These are phyloP conservation scores for Heliconius aoede DNA, from an alignment of 2,888 invertebrate genomes.

Conservation along the genomic window DNA sequence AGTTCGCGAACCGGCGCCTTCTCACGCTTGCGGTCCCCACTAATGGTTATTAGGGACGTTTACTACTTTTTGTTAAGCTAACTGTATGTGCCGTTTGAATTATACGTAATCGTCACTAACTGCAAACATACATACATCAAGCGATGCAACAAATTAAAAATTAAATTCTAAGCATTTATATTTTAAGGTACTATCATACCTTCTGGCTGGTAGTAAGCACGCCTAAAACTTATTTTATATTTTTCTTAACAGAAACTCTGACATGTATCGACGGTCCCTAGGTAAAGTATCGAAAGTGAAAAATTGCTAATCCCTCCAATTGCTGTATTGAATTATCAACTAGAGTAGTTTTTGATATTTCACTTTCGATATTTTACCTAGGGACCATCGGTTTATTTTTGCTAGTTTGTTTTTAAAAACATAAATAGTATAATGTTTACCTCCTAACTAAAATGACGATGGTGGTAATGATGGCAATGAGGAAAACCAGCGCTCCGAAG, in stretches of 20 bases:
- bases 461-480: conserved; percentile 94
- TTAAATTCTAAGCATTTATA: conserved; percentile 54
- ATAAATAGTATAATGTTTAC: conserved; percentile 71
- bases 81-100: conserved; percentile 3
- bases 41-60: conserved; percentile 41
- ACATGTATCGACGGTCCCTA: not conserved
- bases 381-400: not conserved
- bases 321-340: too few species aligned
- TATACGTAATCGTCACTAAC: not conserved
- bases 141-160: not conserved
- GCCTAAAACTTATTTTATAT: conserved; percentile 17
- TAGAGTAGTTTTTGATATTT: too few species aligned
- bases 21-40: conserved; percentile 66
- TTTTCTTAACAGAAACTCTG: not conserved
- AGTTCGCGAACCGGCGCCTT: conserved; percentile 82
- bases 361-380: too few species aligned
- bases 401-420: conserved; percentile 6
- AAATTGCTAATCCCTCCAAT: too few species aligned
- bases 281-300: too few species aligned
- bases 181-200: conserved; percentile 62
- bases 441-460: conserved; percentile 94
- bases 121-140: not conserved
- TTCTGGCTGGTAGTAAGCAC: conserved; percentile 30
- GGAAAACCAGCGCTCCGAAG: conserved; percentile 95
- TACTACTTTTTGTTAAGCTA: conserved; percentile 28